phyloP scores from a whole-genome alignment of 2,888 invertebrate genomes.

The Mimas tiliae region DNA sequence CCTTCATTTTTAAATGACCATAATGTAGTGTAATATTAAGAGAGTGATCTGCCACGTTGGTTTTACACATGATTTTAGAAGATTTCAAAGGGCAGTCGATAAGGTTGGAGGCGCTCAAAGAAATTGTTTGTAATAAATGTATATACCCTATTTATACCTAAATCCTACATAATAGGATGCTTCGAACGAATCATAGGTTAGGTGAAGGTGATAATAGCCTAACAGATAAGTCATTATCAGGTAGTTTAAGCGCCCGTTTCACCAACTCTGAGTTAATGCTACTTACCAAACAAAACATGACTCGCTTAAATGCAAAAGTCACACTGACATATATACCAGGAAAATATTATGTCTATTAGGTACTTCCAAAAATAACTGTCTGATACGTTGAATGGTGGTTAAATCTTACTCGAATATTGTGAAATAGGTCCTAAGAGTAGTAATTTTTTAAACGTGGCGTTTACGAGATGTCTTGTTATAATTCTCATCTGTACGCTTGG shows the following conservation, averaged over 20 bases:
- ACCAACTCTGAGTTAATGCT: too few relatives aligned
- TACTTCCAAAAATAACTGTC: too few relatives aligned
- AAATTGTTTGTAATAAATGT: constrained; percentile 35
- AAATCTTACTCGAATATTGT: too few relatives aligned
- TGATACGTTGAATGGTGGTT: too few relatives aligned
- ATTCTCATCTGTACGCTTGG: constrained; percentile 18
- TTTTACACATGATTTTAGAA: constrained; percentile 1
- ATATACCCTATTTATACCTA: constrained; percentile 28
- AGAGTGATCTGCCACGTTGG: constrained; percentile 3
- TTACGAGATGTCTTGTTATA: constrained; percentile 6
- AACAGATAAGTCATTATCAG: constrained; percentile 65
- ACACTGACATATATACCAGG: too few relatives aligned
- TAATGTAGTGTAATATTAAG: constrained; percentile 12
- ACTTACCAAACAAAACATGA: too few relatives aligned
- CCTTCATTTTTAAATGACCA: constrained; percentile 9
- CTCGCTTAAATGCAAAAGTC: too few relatives aligned
- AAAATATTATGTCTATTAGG: too few relatives aligned
- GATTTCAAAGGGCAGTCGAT: constrained; percentile 7
- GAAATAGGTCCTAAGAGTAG: too few relatives aligned
- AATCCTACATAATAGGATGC: constrained; percentile 52
- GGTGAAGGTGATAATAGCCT: constrained; percentile 81
- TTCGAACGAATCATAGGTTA: constrained; percentile 78
- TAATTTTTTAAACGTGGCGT: constrained; percentile 25
- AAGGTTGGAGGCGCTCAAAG: constrained; percentile 25
- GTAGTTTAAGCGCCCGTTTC: too few relatives aligned